Evolutionary conservation across 2,888 invertebrate species (phyloP).

Genomic region (Campoletis raptor): DNA sequence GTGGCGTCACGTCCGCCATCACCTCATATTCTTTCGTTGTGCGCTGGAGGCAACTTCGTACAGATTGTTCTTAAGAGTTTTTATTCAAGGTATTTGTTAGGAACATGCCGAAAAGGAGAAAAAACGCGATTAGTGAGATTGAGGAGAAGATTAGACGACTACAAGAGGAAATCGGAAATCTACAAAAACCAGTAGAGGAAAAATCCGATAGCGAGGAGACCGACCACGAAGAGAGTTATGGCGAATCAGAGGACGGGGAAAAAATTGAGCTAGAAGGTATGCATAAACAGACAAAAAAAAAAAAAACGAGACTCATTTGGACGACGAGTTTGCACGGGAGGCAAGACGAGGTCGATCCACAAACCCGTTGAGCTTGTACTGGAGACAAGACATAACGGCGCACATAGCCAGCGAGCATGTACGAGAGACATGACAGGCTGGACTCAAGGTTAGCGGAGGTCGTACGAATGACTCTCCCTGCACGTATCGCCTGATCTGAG

Average conservation of each 20-base stretch:
- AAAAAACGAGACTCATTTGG: neutral
- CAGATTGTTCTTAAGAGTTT: neutral
- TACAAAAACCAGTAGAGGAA: slow-evolving; percentile 1
- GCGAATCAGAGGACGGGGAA: slow-evolving; percentile 24
- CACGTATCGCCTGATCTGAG: neutral
- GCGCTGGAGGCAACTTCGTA: neutral
- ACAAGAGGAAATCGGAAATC: slow-evolving; percentile 15
- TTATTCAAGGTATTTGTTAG: slow-evolving; percentile 23
- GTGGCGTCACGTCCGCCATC: neutral
- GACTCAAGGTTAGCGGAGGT: slow-evolving; percentile 9
- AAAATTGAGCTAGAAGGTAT: slow-evolving; percentile 27
- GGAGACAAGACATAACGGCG: slow-evolving; percentile 26
- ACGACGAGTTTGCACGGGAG: slow-evolving; percentile 37
- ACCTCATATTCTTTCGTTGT: neutral
- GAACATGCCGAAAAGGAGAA: slow-evolving; percentile 23
- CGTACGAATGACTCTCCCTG: slow-evolving; percentile 24
- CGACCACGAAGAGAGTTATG: neutral
- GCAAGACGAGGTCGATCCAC: slow-evolving; percentile 22
- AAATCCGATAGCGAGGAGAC: slow-evolving; percentile 6
- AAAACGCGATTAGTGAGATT: neutral
- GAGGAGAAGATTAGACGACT: slow-evolving; percentile 26
- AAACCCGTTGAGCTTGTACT: slow-evolving; percentile 30
- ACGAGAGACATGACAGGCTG: neutral
- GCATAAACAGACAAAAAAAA: neutral
- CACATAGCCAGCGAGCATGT: slow-evolving; percentile 17